Conservation (phyloP, 2,888 invertebrate species). For the Drosophila pullipes region DNA sequence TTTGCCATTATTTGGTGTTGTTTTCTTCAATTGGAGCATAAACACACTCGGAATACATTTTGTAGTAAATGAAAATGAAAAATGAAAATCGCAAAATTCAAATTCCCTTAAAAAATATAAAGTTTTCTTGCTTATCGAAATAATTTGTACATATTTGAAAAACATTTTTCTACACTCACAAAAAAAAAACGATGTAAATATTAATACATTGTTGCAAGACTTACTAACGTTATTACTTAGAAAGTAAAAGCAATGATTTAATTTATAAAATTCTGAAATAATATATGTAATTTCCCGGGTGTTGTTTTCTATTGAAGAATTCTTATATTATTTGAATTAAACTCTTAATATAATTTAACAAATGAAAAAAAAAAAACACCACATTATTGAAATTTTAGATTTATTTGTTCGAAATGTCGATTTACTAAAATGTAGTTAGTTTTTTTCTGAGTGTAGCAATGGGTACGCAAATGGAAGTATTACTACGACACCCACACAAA, state of each 20-base stretch:
- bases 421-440: not conserved
- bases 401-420: too few relatives aligned
- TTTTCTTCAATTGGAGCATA: slow-evolving; percentile 63
- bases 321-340: too few relatives aligned
- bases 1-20: slow-evolving; percentile 57
- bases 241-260: too few relatives aligned
- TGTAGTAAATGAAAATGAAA: not conserved
- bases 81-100: not conserved
- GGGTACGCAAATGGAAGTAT: slow-evolving; percentile 62
- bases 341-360: not conserved
- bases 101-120: not conserved
- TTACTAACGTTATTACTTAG: too few relatives aligned
- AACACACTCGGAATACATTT: slow-evolving; percentile 43
- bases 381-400: not conserved
- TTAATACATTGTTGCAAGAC: too few relatives aligned
- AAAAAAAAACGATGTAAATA: too few relatives aligned
- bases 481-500: slow-evolving; percentile 58
- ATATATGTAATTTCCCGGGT: too few relatives aligned
- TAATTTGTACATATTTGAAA: not conserved
- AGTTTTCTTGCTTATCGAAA: not conserved
- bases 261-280: too few relatives aligned
- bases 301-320: too few relatives aligned
- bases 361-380: not conserved
- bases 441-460: not conserved
- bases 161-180: too few relatives aligned